A percentile compares a stretch with the other conserved stretches of the same genome.
Evolutionary conservation across 2,113 vertebrate species (phyloP).

Genomic region (Nycticebus coucang): DNA sequence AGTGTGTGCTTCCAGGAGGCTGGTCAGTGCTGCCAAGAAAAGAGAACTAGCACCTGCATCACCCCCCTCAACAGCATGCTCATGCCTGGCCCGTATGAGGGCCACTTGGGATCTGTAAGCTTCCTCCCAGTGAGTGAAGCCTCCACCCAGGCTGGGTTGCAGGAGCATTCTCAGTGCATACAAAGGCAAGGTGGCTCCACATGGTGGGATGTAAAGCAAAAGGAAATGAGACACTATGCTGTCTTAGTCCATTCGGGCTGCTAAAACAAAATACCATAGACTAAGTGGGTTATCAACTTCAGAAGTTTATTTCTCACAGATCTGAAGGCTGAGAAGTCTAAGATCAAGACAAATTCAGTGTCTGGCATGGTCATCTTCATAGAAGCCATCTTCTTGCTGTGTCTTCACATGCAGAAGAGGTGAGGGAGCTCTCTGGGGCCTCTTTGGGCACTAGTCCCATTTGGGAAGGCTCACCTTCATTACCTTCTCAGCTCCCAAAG

Average conservation of each 20-base stretch:
- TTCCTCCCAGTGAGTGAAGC: background rate
- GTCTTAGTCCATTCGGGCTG: too few species aligned
- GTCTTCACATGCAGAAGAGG: background rate
- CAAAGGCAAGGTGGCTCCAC: background rate
- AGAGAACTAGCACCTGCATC: background rate
- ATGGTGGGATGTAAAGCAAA: background rate
- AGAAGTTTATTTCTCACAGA: background rate
- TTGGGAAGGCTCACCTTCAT: background rate
- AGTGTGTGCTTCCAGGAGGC: background rate
- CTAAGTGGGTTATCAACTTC: background rate
- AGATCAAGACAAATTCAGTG: background rate
- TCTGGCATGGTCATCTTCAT: background rate
- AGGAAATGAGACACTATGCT: background rate
- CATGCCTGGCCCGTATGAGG: rapidly evolving
- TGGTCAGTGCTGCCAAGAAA: background rate
- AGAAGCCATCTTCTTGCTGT: background rate
- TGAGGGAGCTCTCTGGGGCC: too few species aligned
- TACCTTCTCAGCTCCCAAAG: background rate
- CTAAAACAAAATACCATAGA: background rate
- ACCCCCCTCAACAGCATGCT: background rate
- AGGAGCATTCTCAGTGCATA: background rate
- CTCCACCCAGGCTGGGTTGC: background rate
- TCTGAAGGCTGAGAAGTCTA: background rate
- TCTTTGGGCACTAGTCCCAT: background rate
- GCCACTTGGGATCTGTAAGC: background rate